Conservation (phyloP, 2,888 invertebrate species). For the Melolontha melolontha region DNA sequence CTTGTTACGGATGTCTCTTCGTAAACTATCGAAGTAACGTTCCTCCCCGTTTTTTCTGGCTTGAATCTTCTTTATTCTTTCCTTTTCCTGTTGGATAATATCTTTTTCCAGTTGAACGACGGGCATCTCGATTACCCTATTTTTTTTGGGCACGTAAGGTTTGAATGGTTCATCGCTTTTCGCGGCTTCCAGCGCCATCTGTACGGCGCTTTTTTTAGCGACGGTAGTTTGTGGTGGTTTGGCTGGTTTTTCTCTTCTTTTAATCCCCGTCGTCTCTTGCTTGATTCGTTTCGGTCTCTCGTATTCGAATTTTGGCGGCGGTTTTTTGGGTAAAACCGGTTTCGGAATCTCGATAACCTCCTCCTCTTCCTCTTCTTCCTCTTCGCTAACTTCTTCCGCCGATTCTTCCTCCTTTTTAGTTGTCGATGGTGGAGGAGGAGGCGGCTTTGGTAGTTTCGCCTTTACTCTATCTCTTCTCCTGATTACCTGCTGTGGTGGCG, state of each 20-base stretch:
- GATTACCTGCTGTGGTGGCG: slow-evolving; percentile 51
- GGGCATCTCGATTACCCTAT: slow-evolving; percentile 50
- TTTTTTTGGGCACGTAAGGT: slow-evolving; percentile 2
- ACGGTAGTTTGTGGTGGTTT: slow-evolving; percentile 40
- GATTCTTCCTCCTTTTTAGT: slow-evolving; percentile 49
- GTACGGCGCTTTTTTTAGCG: slow-evolving; percentile 9
- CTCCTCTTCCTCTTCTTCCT: slow-evolving; percentile 44
- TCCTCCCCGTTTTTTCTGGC: slow-evolving; percentile 62
- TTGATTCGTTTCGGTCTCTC: slow-evolving; percentile 59
- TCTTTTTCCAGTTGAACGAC: slow-evolving; percentile 58
- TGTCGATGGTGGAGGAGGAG: neutral
- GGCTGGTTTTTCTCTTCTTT: slow-evolving; percentile 59
- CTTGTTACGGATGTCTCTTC: slow-evolving; percentile 58
- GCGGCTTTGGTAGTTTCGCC: neutral
- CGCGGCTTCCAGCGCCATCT: slow-evolving; percentile 24
- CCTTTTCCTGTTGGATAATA: slow-evolving; percentile 60
- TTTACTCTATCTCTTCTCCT: slow-evolving; percentile 52
- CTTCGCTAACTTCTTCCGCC: slow-evolving; percentile 44
- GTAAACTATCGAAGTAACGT: slow-evolving; percentile 59
- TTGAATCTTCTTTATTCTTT: slow-evolving; percentile 60
- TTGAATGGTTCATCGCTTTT: slow-evolving; percentile 12
- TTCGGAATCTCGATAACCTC: slow-evolving; percentile 23
- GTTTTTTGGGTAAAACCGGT: slow-evolving; percentile 40
- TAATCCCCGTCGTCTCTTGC: slow-evolving; percentile 44
- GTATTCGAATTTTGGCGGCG: slow-evolving; percentile 56